phyloP scores from a whole-genome alignment of 2,888 invertebrate species.

The Acronicta alni region DNA sequence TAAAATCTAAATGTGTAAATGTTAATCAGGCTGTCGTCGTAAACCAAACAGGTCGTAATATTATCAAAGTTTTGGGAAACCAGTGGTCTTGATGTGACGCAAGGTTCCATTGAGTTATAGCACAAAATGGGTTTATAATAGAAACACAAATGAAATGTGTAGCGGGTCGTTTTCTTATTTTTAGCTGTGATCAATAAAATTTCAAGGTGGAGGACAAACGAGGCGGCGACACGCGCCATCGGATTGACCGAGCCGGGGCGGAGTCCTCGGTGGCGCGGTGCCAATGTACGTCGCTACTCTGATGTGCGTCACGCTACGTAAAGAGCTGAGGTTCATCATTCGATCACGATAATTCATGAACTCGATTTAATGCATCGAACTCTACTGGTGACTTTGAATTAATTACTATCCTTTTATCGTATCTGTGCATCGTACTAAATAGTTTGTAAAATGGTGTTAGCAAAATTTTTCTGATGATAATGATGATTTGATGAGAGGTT shows the following conservation, averaged over 20 bases:
- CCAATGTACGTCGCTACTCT: conserved; percentile 62
- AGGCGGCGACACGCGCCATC: conserved; percentile 61
- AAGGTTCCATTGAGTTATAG: conserved; percentile 44
- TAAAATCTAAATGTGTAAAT: conserved; percentile 33
- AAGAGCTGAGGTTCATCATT: conserved; percentile 33
- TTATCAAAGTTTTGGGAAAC: conserved; percentile 21
- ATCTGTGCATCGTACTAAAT: background rate
- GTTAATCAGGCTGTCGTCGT: conserved; percentile 16
- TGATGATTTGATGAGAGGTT: background rate
- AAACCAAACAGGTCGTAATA: conserved; percentile 20
- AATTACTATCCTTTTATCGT: background rate
- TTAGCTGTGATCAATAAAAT: conserved; percentile 58
- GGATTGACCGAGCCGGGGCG: conserved; percentile 65
- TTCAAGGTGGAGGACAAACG: conserved; percentile 67
- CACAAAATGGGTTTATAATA: conserved; percentile 29
- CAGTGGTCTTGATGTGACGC: conserved; percentile 26
- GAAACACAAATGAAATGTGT: conserved; percentile 31
- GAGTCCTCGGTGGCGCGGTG: conserved; percentile 69
- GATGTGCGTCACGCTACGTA: conserved; percentile 55
- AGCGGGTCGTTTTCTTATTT: conserved; percentile 49
- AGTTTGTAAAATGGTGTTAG: background rate
- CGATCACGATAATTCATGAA: conserved; percentile 30
- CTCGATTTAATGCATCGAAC: conserved; percentile 24
- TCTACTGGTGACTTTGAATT: background rate
- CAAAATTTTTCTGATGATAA: no score